These are phyloP conservation scores for Ophiodon elongatus DNA, from an alignment of 2,113 vertebrate species.

Conservation along the genomic window DNA sequence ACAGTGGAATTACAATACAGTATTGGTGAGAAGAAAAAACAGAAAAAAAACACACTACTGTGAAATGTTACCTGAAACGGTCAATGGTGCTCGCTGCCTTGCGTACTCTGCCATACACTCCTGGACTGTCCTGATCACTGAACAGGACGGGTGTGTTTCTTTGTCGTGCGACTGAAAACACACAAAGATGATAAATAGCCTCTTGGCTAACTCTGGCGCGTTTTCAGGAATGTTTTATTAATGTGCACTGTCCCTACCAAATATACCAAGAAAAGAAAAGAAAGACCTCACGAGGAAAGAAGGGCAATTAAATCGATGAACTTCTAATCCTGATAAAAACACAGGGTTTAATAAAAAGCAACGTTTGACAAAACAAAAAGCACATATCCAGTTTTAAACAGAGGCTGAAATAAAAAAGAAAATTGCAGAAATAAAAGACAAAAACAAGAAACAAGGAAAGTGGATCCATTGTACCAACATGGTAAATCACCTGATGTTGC, in stretches of 20 bases:
- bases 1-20: background rate
- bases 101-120: conserved; percentile 94
- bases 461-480: no score
- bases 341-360: background rate
- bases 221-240: no score
- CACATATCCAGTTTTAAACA: background rate
- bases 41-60: background rate
- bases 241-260: no score
- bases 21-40: background rate
- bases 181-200: background rate
- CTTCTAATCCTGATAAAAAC: background rate
- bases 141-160: conserved; percentile 95
- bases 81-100: conserved; percentile 96
- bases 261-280: background rate
- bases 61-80: conserved; percentile 89
- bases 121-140: conserved; percentile 85
- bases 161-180: conserved; percentile 87
- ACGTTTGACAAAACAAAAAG: background rate
- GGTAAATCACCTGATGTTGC: background rate
- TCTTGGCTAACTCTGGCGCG: no score
- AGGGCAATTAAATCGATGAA: background rate
- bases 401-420: no score
- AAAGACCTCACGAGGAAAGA: background rate
- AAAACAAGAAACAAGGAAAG: no score
- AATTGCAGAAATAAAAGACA: no score